Evolutionary conservation across 2,888 invertebrate species (phyloP).

Genomic region (Lochmaea capreae): DNA sequence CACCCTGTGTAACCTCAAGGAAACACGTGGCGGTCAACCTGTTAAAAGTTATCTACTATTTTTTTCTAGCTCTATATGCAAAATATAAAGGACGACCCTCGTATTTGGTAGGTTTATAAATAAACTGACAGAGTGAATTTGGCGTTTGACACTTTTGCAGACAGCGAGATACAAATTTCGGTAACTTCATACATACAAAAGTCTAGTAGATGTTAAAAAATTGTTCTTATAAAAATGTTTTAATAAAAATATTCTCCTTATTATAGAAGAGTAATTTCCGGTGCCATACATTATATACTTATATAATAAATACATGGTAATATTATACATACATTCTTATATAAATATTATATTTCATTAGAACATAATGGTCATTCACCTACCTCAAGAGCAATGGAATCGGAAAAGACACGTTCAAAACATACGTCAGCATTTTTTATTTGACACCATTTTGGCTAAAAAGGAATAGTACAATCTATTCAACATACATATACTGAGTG

Average conservation of each 20-base stretch:
- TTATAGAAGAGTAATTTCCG: constrained; percentile 17
- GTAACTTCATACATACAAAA: no score
- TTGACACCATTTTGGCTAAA: constrained; percentile 50
- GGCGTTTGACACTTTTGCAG: no score
- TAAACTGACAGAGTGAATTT: not conserved
- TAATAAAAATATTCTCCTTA: not conserved
- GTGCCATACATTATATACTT: not conserved
- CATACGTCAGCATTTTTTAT: constrained; percentile 55
- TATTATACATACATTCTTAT: constrained; percentile 22
- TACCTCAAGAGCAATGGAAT: constrained; percentile 44
- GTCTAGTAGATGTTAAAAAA: no score
- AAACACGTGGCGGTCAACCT: no score
- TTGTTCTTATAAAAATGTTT: not conserved
- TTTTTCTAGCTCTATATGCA: no score
- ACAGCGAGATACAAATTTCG: no score
- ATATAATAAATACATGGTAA: constrained; percentile 17
- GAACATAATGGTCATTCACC: constrained; percentile 46
- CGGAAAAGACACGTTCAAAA: constrained; percentile 49
- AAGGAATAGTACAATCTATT: constrained; percentile 27
- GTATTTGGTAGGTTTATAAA: no score
- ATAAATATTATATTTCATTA: constrained; percentile 37
- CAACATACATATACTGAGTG: constrained; percentile 11
- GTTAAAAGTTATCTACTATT: no score
- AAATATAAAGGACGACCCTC: no score
- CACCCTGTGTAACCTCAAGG: no score